These are phyloP conservation scores for Polyommatus iphigenia DNA, from an alignment of 2,888 invertebrate species.

Conservation along the genomic window DNA sequence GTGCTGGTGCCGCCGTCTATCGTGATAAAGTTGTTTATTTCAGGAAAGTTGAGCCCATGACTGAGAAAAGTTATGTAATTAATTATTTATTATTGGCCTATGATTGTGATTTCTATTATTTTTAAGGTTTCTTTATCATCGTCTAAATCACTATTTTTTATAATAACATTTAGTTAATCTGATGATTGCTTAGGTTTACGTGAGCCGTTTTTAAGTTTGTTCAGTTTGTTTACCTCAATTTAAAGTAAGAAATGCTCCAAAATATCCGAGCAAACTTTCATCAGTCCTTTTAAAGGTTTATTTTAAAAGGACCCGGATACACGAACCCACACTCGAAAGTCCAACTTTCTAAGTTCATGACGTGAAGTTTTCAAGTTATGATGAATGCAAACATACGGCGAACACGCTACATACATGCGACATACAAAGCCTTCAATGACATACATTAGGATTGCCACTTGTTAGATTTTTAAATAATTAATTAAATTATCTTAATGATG, in stretches of 20 bases:
- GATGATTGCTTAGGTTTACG: not conserved
- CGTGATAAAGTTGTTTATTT: too few species aligned
- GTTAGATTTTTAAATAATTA: not conserved
- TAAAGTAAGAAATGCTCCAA: not conserved
- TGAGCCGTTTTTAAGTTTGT: not conserved
- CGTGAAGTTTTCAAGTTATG: not conserved
- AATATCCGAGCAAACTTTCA: not conserved
- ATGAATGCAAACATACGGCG: not conserved
- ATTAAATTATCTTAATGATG: too few species aligned
- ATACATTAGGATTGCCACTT: not conserved
- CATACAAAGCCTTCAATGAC: conserved; percentile 12
- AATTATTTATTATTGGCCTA: too few species aligned
- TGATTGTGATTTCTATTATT: too few species aligned
- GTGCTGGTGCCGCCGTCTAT: too few species aligned
- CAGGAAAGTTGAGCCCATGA: too few species aligned
- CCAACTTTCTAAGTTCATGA: conserved; percentile 16
- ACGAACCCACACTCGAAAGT: not conserved
- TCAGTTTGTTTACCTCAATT: too few species aligned
- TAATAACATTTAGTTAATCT: not conserved
- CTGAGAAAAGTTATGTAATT: too few species aligned
- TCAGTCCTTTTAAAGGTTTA: not conserved
- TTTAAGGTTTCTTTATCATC: too few species aligned
- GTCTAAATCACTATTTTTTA: too few species aligned
- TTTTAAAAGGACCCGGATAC: not conserved
- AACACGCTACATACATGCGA: not conserved